phyloP scores from a whole-genome alignment of 2,113 vertebrate genomes.

The Calyptomena viridis region DNA sequence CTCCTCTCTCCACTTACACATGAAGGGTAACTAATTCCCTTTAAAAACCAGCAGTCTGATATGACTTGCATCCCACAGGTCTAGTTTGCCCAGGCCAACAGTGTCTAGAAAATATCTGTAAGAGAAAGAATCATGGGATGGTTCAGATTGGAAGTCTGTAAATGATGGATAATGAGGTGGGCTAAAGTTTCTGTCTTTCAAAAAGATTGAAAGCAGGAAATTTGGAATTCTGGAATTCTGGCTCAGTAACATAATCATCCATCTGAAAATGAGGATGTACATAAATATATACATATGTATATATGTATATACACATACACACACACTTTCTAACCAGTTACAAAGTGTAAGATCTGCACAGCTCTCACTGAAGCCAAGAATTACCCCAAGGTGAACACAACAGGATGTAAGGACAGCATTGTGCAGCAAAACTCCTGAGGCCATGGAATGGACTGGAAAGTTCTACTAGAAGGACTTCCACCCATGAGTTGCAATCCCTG shows the following conservation, averaged over 20 bases:
- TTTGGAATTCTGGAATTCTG: not conserved
- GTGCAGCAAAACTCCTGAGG: not conserved
- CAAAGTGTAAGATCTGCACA: not conserved
- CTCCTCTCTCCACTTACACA: not conserved
- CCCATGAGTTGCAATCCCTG: not conserved
- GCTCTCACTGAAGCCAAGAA: not conserved
- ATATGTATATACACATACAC: accelerated
- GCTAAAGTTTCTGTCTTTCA: not conserved
- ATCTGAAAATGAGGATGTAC: not conserved
- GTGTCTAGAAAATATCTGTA: not conserved
- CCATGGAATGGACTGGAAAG: not conserved
- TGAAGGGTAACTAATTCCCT: not conserved
- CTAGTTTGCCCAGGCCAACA: not conserved
- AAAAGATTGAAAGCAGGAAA: not conserved
- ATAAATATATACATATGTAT: accelerated
- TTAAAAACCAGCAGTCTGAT: not conserved
- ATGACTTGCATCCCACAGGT: not conserved
- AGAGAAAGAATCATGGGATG: not conserved
- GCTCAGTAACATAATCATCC: not conserved
- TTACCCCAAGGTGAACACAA: not conserved
- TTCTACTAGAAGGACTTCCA: not conserved
- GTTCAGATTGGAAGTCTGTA: not conserved
- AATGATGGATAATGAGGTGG: not conserved
- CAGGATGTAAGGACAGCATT: not conserved
- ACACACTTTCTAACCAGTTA: not conserved